phyloP scores from a whole-genome alignment of 2,797 vertebrate genomes.

The Pantherophis vulpinus region DNA sequence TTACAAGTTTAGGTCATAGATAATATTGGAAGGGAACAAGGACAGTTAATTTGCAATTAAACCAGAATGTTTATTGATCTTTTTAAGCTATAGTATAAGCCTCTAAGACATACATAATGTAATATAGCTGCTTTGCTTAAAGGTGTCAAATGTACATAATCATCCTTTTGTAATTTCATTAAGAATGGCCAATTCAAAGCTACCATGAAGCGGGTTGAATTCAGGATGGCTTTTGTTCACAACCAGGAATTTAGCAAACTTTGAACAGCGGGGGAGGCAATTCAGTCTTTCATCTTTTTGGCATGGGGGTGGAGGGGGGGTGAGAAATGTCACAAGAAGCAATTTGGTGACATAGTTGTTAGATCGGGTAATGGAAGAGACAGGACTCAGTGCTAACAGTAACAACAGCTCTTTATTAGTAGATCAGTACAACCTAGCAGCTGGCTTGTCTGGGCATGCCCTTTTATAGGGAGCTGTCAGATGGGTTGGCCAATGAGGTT shows the following conservation, averaged over 20 bases:
- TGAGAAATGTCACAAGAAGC: background rate
- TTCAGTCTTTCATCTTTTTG: background rate
- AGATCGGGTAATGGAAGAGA: too few species aligned
- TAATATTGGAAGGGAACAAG: background rate
- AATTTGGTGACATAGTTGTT: background rate
- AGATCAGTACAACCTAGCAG: too few species aligned
- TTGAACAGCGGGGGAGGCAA: background rate
- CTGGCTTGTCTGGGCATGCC: too few species aligned
- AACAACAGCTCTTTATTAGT: too few species aligned
- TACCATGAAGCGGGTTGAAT: background rate
- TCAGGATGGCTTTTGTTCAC: background rate
- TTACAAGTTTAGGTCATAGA: background rate
- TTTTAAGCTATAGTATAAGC: background rate
- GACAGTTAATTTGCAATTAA: background rate
- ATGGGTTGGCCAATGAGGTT: too few species aligned
- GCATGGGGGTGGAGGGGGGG: background rate
- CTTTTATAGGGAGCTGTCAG: too few species aligned
- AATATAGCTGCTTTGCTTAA: background rate
- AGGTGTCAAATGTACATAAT: background rate
- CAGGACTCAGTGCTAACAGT: too few species aligned
- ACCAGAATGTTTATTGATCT: background rate
- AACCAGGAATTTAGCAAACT: background rate
- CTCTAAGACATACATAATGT: background rate
- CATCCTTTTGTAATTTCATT: background rate
- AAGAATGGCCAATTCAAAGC: background rate